Evolutionary conservation across 2,113 vertebrate species (phyloP), one percentile per base, ranked within the genome.

Genomic region (Delphinus delphis): DNA sequence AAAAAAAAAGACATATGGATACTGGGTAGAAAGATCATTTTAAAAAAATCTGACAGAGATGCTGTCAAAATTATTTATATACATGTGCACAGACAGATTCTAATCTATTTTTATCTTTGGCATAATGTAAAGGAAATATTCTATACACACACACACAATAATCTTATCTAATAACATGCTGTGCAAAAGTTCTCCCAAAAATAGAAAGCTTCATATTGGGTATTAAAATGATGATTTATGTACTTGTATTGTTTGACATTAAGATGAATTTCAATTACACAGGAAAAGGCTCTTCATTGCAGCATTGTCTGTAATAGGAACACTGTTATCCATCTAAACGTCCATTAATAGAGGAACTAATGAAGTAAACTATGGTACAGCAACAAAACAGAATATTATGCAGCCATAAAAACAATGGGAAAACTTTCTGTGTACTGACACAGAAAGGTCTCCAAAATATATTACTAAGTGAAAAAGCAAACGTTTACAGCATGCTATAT

Each of bases 51-150:
- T 86, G 60, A 83, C 25, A 89, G 28, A 88, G 44, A 80, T 83
- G 73, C 33, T 94, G 92, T 93, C 55, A 96, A 94, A 97, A 86
- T 93, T 68, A 96, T 83, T 65, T 92, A 81, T 81, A 83, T 33
- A 58, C 47, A 70, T 83, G 53, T 70, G 60, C 33, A 95, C 5
- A 62, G 58, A 70, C 33, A 93, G 38, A 63, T 77, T 88, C 82
- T 87, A 92, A 76, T 82, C 80, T 94, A 94, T 91, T 95, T 97
- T 97, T 95, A 93, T 36, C 82, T 94, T 82, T 93, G 41, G 33
- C 8, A 96, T 96, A 96, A 90, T 76, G 3, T 82, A 86, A 90
- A 92, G 11, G 9, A 96, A 95, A 95, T 91, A 95, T 71, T 96
- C 67, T 77, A 91, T 10, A 93, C 5, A 88, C 20, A 95, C 5